Conservation (phyloP, 2,888 invertebrate genomes). For the Chorisops tibialis region DNA sequence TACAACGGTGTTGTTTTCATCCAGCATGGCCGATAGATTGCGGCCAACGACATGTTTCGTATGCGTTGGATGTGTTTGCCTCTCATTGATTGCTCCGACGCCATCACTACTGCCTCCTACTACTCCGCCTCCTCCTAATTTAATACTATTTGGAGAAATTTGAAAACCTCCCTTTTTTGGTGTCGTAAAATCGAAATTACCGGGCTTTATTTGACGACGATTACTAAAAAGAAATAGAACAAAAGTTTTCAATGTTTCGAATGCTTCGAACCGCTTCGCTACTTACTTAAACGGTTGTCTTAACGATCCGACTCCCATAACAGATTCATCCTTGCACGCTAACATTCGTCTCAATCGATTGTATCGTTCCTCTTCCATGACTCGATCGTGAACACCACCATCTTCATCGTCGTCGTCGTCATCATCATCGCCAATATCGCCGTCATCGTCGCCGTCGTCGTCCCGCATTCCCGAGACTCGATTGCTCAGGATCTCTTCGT, state of each 20-base stretch:
- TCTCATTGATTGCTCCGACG: too few species aligned
- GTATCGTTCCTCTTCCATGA: conserved; percentile 28
- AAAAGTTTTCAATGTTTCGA: background rate
- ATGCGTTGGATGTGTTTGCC: too few species aligned
- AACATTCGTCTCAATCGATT: conserved; percentile 31
- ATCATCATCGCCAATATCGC: conserved; percentile 39
- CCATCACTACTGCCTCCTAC: too few species aligned
- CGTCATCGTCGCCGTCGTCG: conserved; percentile 40
- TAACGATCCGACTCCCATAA: conserved; percentile 7
- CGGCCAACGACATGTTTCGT: conserved; percentile 38
- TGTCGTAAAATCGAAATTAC: conserved; percentile 1
- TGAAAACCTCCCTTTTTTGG: conserved; percentile 6
- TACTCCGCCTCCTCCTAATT: too few species aligned
- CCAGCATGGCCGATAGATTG: conserved; percentile 67
- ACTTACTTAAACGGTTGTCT: conserved; percentile 29
- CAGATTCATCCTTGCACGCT: conserved; percentile 27
- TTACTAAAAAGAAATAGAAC: background rate
- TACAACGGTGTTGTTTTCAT: conserved; percentile 80
- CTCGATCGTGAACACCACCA: conserved; percentile 36
- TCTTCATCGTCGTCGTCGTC: conserved; percentile 40
- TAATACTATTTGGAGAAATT: too few species aligned
- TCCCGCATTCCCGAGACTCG: conserved; percentile 35
- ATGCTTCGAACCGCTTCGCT: background rate
- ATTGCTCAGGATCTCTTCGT: conserved; percentile 48
- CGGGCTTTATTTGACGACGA: background rate